phyloP scores from a whole-genome alignment of 2,797 vertebrate genomes.

The Heliangelus exortis region DNA sequence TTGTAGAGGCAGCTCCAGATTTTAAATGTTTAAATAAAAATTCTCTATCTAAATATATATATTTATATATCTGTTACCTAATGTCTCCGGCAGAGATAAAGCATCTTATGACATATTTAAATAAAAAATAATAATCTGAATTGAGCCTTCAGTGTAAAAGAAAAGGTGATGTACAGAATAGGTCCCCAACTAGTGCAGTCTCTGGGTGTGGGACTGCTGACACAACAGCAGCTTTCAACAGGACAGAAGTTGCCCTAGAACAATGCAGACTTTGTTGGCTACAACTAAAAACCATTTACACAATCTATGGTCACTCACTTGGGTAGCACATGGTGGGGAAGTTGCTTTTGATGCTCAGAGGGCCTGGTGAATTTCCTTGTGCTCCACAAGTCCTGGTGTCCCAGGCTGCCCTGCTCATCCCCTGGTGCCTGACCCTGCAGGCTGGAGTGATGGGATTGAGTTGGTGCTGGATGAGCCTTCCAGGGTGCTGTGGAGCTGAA shows the following conservation, averaged over 20 bases:
- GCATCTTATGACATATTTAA: constrained; percentile 60
- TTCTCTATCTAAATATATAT: constrained; percentile 63
- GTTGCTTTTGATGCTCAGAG: not conserved
- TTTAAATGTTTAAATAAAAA: constrained; percentile 71
- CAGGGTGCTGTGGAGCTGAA: not conserved
- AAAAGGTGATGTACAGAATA: constrained; percentile 54
- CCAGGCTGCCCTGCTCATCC: not conserved
- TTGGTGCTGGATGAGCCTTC: not conserved
- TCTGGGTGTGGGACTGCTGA: constrained; percentile 17
- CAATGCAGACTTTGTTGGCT: not conserved
- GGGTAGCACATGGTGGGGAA: not conserved
- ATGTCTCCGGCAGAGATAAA: constrained; percentile 59
- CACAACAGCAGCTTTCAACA: constrained; percentile 18
- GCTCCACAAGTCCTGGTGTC: not conserved
- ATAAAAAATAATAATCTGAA: constrained; percentile 64
- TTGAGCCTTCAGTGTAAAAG: constrained; percentile 58
- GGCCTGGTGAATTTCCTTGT: not conserved
- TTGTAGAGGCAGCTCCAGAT: constrained; percentile 53
- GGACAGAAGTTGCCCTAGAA: not conserved
- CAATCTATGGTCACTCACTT: constrained; percentile 46
- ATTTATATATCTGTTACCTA: constrained; percentile 40
- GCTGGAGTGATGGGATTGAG: not conserved
- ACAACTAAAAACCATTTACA: constrained; percentile 34
- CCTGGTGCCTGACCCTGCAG: not conserved
- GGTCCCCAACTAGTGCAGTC: constrained; percentile 48